These are phyloP conservation scores for Mythimna pallens DNA, from an alignment of 2,888 invertebrate genomes.

Conservation along the genomic window DNA sequence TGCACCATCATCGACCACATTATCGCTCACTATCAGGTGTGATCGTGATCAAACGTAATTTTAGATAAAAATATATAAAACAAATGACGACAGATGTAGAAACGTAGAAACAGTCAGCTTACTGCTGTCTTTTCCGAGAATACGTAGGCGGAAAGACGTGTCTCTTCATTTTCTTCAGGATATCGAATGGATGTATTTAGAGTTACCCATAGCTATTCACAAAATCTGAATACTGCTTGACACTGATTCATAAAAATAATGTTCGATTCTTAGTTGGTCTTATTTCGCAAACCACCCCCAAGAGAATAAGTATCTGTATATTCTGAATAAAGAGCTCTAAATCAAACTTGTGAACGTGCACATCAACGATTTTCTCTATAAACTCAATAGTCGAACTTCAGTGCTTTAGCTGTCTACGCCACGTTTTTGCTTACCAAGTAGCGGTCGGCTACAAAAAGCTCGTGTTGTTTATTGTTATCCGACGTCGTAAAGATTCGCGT, in stretches of 20 bases:
- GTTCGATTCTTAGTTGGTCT: background rate
- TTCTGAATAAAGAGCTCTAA: conserved; percentile 36
- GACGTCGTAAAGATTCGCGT: conserved; percentile 71
- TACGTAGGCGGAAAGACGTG: background rate
- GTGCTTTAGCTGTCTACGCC: conserved; percentile 54
- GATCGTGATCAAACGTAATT: background rate
- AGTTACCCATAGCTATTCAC: too few relatives aligned
- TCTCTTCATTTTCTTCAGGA: background rate
- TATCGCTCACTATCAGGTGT: background rate
- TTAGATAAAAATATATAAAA: too few relatives aligned
- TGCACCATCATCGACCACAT: background rate
- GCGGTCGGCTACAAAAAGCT: conserved; percentile 68
- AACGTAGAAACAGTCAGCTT: too few relatives aligned
- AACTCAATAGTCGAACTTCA: conserved; percentile 56
- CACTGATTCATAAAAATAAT: background rate
- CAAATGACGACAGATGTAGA: too few relatives aligned
- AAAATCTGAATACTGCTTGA: background rate
- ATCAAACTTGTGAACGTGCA: conserved; percentile 46
- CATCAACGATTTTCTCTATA: conserved; percentile 41
- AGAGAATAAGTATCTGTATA: conserved; percentile 22
- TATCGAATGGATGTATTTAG: background rate
- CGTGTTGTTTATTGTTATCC: conserved; percentile 78
- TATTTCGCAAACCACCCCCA: too few relatives aligned
- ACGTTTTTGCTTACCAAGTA: conserved; percentile 66
- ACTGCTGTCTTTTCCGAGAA: background rate